phyloP scores from a whole-genome alignment of 2,113 vertebrate genomes.

The Actenoides hombroni region DNA sequence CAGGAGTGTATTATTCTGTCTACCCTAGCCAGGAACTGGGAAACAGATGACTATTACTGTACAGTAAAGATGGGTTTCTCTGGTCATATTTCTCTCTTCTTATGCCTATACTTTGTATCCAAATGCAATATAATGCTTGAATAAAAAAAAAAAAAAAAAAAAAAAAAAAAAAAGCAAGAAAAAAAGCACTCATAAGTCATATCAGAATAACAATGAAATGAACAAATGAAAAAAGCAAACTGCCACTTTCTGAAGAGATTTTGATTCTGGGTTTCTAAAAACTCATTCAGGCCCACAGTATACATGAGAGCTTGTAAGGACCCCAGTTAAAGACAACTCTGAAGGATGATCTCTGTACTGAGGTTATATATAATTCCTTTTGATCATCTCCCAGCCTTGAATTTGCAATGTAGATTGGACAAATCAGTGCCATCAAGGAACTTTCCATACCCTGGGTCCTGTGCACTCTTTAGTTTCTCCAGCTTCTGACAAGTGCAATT shows the following conservation, averaged over 20 bases:
- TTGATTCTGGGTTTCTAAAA: neutral
- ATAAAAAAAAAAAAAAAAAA: neutral
- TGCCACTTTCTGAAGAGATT: neutral
- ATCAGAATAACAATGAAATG: neutral
- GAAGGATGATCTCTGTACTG: neutral
- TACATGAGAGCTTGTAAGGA: neutral
- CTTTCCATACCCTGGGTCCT: neutral
- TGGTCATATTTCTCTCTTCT: neutral
- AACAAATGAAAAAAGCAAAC: neutral
- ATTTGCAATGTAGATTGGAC: neutral
- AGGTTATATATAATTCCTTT: neutral
- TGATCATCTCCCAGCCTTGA: neutral
- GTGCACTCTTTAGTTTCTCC: neutral
- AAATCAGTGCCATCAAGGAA: neutral
- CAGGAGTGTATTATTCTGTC: neutral
- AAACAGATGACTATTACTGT: neutral
- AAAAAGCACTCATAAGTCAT: neutral
- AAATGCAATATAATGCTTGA: neutral
- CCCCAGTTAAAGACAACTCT: neutral
- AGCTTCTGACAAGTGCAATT: neutral
- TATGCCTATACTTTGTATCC: neutral
- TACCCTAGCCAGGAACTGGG: neutral
- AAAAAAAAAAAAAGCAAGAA: neutral
- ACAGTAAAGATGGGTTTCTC: neutral
- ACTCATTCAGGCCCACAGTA: rapidly evolving